Base-by-base conservation (phyloP, 2,888 invertebrate species). In the Drosophila infuscata region DNA sequence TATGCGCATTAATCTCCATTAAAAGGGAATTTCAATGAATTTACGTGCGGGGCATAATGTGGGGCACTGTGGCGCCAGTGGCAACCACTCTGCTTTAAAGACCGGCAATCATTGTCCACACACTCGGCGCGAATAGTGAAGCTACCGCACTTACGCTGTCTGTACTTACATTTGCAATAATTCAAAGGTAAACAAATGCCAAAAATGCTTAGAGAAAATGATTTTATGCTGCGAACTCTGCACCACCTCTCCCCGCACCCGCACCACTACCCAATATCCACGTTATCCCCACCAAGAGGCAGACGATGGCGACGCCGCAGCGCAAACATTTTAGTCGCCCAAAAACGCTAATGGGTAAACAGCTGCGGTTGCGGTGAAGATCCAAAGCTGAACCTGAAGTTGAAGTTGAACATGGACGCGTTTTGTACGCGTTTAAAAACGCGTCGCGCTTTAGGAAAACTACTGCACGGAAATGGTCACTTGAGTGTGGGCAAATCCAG, bases 261-360 rank as follows among this genome's bases (percentile, higher is more conserved):
- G 20, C 3, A 11, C 29, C 6, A 38, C 15, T 17, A 51, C 54
- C 20, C 43, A 17, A 4, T 4, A 25, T 20, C 3, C 11, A 5
- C 20, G 43, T 20, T 6, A 20, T 25, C 33, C 43, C 49, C 49
- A 12, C 3, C 36, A 52, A 43, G 41, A 46, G 41, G n/a, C 38
- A 52, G 46, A 52, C 59, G 65, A 48, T 38, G 70, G 51, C 81
- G 77, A 69, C 79, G 76, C 65, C 82, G 64, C 78, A 79, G 70
- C 74, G 83, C 74, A 87, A 87, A 87, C 82, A 87, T 87, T 87
- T 87, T 82, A 86, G 81, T 62, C 68, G 78, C 76, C 77, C 83
- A 86, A 83, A 46, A 86, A 90, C 91, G 91, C 89, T 91, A 91
- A 91, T 91, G 91, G 91, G 91, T 88, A 91, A 91, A 91, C 90